Conservation (phyloP, 2,888 invertebrate species). For the Napeogenes sylphis region DNA sequence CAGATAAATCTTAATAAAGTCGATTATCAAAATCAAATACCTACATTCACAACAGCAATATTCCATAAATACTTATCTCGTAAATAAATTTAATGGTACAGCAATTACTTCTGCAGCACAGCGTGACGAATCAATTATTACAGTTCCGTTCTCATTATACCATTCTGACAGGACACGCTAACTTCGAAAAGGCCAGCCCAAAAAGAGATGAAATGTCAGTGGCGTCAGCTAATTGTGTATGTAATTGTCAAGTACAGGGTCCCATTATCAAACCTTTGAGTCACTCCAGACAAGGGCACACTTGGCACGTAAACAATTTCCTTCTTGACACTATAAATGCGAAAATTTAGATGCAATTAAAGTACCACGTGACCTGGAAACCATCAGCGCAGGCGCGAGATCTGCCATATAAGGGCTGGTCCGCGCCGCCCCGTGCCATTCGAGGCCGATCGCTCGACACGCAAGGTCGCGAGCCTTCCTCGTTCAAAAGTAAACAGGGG, state of each 20-base stretch:
- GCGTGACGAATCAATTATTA: constrained; percentile 4
- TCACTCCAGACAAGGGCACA: constrained; percentile 18
- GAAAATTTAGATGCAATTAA: constrained; percentile 53
- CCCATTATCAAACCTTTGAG: constrained; percentile 24
- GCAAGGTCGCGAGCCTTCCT: constrained; percentile 44
- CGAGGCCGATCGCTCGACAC: constrained; percentile 42
- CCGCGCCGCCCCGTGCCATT: constrained; percentile 48
- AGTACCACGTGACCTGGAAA: constrained; percentile 55
- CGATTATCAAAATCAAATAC: neutral
- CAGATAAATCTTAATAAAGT: too few relatives aligned
- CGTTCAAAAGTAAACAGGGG: constrained; percentile 40
- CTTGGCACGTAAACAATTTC: constrained; percentile 31
- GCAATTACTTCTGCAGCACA: neutral
- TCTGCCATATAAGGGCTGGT: constrained; percentile 50
- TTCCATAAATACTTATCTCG: neutral
- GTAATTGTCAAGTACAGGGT: constrained; percentile 15
- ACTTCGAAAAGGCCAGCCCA: constrained; percentile 11
- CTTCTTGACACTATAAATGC: constrained; percentile 36
- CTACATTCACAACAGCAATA: neutral
- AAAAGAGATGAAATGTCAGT: constrained; percentile 18
- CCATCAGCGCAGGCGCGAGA: constrained; percentile 30
- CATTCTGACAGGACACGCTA: constrained; percentile 1
- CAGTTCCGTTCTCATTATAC: neutral
- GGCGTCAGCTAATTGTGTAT: constrained; percentile 14
- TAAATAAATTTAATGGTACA: neutral